phyloP scores from a whole-genome alignment of 2,113 vertebrate species.

The Lepisosteus oculatus region DNA sequence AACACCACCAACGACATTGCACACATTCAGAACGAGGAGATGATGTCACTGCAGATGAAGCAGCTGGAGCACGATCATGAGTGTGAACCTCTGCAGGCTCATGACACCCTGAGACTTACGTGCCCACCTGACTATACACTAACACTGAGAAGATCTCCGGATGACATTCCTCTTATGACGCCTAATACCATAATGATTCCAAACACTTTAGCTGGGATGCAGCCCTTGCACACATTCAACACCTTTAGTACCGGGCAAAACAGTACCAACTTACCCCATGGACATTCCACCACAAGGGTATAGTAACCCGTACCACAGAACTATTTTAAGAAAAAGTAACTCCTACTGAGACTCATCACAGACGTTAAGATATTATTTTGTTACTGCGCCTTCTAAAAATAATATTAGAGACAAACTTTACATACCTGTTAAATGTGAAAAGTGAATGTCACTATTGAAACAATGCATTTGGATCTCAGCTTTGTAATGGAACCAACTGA shows the following conservation, averaged over 20 bases:
- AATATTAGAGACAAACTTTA: constrained; percentile 48
- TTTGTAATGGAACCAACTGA: constrained; percentile 32
- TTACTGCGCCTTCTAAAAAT: constrained; percentile 63
- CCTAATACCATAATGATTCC: constrained; percentile 94
- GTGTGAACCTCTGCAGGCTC: constrained; percentile 79
- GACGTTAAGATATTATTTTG: constrained; percentile 68
- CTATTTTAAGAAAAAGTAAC: constrained; percentile 13
- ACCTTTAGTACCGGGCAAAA: constrained; percentile 88
- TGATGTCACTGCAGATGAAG: constrained; percentile 93
- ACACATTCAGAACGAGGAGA: constrained; percentile 87
- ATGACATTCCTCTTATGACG: constrained; percentile 89
- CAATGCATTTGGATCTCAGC: constrained; percentile 63
- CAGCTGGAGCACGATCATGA: constrained; percentile 86
- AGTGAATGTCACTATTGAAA: constrained; percentile 62
- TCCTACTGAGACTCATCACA: constrained; percentile 54
- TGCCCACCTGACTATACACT: constrained; percentile 92
- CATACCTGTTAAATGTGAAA: constrained; percentile 84
- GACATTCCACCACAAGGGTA: constrained; percentile 93
- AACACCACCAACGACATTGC: constrained; percentile 78
- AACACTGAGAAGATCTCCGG: constrained; percentile 86
- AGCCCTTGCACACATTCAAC: constrained; percentile 90
- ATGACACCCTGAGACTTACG: constrained; percentile 78
- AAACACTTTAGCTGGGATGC: constrained; percentile 85
- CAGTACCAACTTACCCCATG: constrained; percentile 90
- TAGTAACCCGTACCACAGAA: constrained; percentile 56